Base-by-base conservation (phyloP, 2,797 vertebrate genomes). In the Mareca strepera region DNA sequence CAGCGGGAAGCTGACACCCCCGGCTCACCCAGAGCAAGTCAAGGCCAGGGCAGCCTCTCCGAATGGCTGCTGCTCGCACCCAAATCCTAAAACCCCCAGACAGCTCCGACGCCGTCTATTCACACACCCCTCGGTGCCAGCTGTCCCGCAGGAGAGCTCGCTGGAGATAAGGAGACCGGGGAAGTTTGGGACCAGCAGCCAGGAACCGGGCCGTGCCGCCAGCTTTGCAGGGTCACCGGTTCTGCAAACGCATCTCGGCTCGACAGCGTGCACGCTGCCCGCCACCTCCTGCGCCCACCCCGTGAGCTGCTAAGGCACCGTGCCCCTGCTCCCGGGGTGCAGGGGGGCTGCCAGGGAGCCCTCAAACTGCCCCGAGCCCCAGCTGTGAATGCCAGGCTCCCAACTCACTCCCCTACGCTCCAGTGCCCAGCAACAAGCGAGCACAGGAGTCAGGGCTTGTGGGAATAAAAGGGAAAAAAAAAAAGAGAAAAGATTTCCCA, bases 361-460 rank as follows among this genome's bases (percentile, higher is more conserved):
- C 48, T 26, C 5, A 2, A 31, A 52, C 22, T 0, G 2, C 69
- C 46, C 68, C 0, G 3, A 88, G 83, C 56, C 73, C 72, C 0
- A 0, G 6, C 0, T 14, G 53, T 4, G 48, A 82, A 43, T 6
- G 18, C 66, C 86, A 85, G 4, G 28, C 53, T 58, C 68, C 28
- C 11, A 2, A 2, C 12, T 16, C 46, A 43, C 10, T 18, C 46
- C 66, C 66, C 73, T 50, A 70, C 58, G 5, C 73, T 81, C 53
- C 55, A 41, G 44, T 33, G 25, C 15, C 35, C 39, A 35, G 69
- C 31, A 89, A 85, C 41, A 89, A 62, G 44, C 63, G 28, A 90
- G 50, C 12, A 83, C 46, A 81, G 77, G 91, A 94, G 43, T 35
- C 90, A 80, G 60, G 2, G 0, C 62, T 53, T 20, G 23, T 6